A percentile compares a stretch with the other conserved stretches of the same genome.
Conservation (phyloP, 2,888 invertebrate species). For the Oconnorella tubifera region DNA sequence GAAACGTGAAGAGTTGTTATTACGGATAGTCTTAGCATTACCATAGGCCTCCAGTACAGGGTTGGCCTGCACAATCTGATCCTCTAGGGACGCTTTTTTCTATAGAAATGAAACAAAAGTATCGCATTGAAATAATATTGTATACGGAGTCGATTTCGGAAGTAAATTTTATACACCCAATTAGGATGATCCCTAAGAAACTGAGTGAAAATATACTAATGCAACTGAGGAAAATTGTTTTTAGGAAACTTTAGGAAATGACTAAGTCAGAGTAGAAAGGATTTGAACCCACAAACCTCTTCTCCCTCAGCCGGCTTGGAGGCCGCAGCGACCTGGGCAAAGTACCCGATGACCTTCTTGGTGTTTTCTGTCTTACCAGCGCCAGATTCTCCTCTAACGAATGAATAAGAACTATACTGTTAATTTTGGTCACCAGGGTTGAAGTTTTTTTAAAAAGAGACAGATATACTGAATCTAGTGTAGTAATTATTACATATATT, state of each 20-base stretch:
- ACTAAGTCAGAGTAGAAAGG: too few species aligned
- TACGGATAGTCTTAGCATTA: conserved; percentile 63
- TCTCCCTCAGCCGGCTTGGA: conserved; percentile 11
- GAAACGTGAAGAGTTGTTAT: conserved; percentile 99
- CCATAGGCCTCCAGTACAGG: conserved; percentile 51
- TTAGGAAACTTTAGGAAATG: too few species aligned
- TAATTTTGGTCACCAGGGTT: conserved; percentile 1
- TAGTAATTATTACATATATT: not conserved
- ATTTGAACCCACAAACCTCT: too few species aligned
- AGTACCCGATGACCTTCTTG: conserved; percentile 99
- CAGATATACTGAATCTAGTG: not conserved
- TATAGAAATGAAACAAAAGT: too few species aligned
- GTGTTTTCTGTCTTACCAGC: conserved; percentile 99
- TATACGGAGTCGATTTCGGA: not conserved
- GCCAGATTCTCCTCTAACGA: conserved; percentile 88
- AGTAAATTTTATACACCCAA: too few species aligned
- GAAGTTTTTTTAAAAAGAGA: not conserved
- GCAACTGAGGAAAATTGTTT: too few species aligned
- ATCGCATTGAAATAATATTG: too few species aligned
- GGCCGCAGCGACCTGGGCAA: conserved; percentile 59
- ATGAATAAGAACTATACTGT: too few species aligned
- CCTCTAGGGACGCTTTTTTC: conserved; percentile 80
- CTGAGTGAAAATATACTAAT: too few species aligned
- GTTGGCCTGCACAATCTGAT: conserved; percentile 99
- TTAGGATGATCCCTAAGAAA: too few species aligned